These are phyloP conservation scores for Grallaria varia DNA, from an alignment of 2,113 vertebrate genomes.

Conservation along the genomic window DNA sequence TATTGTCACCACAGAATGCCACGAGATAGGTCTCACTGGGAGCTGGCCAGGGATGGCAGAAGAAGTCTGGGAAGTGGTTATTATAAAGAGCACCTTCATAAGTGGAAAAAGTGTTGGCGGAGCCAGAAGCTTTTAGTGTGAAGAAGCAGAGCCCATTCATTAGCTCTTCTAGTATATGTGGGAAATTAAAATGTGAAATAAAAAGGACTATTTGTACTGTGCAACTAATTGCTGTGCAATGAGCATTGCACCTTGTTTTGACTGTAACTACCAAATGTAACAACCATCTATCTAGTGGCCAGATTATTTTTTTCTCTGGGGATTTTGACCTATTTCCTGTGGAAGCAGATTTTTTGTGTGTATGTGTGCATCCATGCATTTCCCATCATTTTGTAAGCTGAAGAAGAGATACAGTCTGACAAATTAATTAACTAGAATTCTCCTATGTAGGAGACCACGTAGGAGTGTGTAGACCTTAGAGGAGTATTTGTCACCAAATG, in stretches of 20 bases:
- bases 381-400: background rate
- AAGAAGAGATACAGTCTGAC: background rate
- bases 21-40: background rate
- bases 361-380: background rate
- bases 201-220: background rate
- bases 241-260: background rate
- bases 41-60: background rate
- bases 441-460: background rate
- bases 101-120: background rate
- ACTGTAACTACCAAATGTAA: background rate
- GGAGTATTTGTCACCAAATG: conserved; percentile 44
- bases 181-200: background rate
- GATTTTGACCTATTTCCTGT: background rate
- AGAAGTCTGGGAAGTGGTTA: background rate
- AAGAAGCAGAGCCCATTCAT: background rate
- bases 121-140: background rate
- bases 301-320: background rate
- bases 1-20: background rate
- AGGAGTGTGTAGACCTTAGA: conserved; percentile 25
- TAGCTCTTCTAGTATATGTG: background rate
- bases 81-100: background rate
- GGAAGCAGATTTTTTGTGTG: background rate
- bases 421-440: background rate
- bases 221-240: background rate
- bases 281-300: background rate